These are phyloP conservation scores for Muscicapa striata DNA, from an alignment of 2,797 vertebrate species.

Conservation along the genomic window DNA sequence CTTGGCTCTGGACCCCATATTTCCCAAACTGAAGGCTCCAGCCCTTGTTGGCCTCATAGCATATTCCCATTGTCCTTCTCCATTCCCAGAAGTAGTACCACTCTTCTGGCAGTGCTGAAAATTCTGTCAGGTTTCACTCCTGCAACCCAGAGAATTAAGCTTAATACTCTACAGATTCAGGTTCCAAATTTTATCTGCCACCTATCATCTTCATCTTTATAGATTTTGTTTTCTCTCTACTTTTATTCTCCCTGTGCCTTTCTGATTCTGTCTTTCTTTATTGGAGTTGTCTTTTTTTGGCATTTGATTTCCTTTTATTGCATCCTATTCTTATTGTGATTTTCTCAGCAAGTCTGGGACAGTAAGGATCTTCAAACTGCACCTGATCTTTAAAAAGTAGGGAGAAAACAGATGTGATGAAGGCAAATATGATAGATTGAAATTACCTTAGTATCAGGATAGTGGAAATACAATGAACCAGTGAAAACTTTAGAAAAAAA, in stretches of 20 bases:
- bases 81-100: background rate
- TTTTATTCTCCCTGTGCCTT: background rate
- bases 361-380: background rate
- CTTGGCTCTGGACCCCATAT: background rate
- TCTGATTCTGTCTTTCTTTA: background rate
- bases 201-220: background rate
- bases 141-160: background rate
- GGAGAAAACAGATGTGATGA: background rate
- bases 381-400: background rate
- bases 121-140: background rate
- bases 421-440: background rate
- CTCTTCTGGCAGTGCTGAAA: background rate
- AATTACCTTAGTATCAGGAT: background rate
- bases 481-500: background rate
- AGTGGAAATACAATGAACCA: background rate
- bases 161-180: background rate
- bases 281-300: background rate
- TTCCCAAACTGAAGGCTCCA: background rate
- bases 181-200: background rate
- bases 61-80: background rate
- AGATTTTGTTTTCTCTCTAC: background rate
- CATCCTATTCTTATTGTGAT: background rate
- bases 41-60: background rate
- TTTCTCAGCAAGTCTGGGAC: background rate
- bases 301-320: background rate